phyloP scores from a whole-genome alignment of 2,113 vertebrate species.

The Talpa occidentalis region DNA sequence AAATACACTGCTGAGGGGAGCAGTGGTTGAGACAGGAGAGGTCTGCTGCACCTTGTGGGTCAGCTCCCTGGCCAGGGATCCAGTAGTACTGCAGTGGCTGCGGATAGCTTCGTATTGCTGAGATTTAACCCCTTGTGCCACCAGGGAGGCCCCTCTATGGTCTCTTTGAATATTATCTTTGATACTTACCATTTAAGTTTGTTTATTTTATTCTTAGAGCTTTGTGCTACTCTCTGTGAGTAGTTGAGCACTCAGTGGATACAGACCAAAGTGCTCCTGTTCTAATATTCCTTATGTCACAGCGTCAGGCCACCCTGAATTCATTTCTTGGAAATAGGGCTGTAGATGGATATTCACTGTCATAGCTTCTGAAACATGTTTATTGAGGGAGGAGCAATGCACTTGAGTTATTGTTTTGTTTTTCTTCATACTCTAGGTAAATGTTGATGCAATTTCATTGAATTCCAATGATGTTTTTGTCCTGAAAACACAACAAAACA shows the following conservation, averaged over 20 bases:
- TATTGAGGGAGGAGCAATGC: neutral
- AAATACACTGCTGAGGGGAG: too few relatives aligned
- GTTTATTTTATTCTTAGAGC: neutral
- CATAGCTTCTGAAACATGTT: neutral
- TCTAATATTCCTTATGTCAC: rapidly evolving
- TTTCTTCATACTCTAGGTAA: conserved; percentile 86
- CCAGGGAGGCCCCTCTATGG: too few relatives aligned
- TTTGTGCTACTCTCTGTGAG: neutral
- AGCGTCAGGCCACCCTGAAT: too few relatives aligned
- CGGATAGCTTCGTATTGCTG: too few relatives aligned
- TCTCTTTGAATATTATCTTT: neutral
- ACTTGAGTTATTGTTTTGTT: neutral
- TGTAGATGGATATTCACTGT: neutral
- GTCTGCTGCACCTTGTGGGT: too few relatives aligned
- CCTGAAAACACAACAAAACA: conserved; percentile 88
- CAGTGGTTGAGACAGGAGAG: too few relatives aligned
- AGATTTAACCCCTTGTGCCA: too few relatives aligned
- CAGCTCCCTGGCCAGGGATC: too few relatives aligned
- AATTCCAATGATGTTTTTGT: conserved; percentile 96
- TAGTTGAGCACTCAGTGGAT: neutral
- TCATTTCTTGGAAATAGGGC: neutral
- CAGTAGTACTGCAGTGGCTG: too few relatives aligned
- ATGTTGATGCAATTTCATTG: conserved; percentile 86
- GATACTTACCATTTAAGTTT: neutral
- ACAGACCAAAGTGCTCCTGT: neutral